A percentile compares a stretch with the other conserved stretches of the same genome.
These are phyloP conservation scores for Champsocephalus gunnari DNA, from an alignment of 2,797 vertebrate genomes.

Conservation along the genomic window DNA sequence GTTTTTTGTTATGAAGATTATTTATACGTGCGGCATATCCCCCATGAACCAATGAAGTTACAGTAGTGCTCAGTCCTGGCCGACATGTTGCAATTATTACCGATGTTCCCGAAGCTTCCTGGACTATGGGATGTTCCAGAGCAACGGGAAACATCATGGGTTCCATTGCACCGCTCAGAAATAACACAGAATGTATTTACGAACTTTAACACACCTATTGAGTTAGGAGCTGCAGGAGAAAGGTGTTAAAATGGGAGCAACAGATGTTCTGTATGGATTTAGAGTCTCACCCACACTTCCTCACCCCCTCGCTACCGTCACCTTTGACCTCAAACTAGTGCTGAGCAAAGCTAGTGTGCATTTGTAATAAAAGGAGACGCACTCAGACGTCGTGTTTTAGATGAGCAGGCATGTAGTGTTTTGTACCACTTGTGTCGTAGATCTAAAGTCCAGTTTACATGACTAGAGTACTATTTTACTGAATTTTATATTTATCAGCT, in stretches of 20 bases:
- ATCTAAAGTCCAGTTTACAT: constrained; percentile 67
- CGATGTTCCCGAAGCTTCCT: constrained; percentile 8
- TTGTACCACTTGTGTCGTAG: constrained; percentile 69
- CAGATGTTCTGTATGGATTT: constrained; percentile 34
- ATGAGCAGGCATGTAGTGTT: constrained; percentile 65
- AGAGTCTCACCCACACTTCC: constrained; percentile 29
- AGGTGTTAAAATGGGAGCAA: constrained; percentile 27
- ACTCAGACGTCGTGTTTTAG: constrained; percentile 44
- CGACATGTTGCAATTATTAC: constrained; percentile 14
- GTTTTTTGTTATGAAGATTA: constrained; percentile 27
- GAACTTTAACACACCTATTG: constrained; percentile 16
- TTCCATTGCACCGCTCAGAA: constrained; percentile 5
- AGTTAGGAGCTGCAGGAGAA: neutral
- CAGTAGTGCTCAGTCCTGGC: constrained; percentile 32
- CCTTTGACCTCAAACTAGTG: constrained; percentile 69
- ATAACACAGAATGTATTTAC: constrained; percentile 31
- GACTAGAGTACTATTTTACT: constrained; percentile 79
- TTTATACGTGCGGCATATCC: constrained; percentile 54
- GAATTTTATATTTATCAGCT: constrained; percentile 81
- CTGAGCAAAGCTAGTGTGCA: constrained; percentile 46
- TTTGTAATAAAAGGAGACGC: constrained; percentile 40
- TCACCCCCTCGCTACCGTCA: constrained; percentile 28
- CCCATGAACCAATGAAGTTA: constrained; percentile 6
- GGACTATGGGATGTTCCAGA: neutral
- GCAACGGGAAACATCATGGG: neutral